A percentile compares a stretch with the other conserved stretches of the same genome.
These are phyloP conservation scores for Periophthalmodon schlosseri DNA, from an alignment of 2,113 vertebrate genomes.

Conservation along the genomic window DNA sequence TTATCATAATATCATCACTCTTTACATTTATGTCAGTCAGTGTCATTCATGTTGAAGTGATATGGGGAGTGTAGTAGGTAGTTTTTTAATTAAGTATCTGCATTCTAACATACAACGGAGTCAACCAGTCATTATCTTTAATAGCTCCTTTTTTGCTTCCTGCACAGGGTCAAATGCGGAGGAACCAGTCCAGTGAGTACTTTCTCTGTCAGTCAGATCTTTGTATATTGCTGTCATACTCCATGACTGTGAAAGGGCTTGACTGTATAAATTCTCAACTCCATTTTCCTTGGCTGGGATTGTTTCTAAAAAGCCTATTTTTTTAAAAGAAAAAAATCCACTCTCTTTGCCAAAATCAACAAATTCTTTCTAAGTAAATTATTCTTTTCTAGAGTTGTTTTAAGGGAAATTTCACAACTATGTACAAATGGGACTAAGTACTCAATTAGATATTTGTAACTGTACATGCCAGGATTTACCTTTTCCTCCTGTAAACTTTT, in stretches of 20 bases:
- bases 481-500: conserved; percentile 29
- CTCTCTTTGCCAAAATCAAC: conserved; percentile 64
- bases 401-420: conserved; percentile 37
- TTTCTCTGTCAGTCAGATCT: conserved; percentile 43
- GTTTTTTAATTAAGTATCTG: no score
- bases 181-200: conserved; percentile 95
- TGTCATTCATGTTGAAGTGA: neutral
- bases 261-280: conserved; percentile 40
- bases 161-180: conserved; percentile 89
- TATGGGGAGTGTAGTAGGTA: neutral
- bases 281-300: conserved; percentile 59
- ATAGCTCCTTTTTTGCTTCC: conserved; percentile 58
- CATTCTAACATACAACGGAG: neutral
- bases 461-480: conserved; percentile 60
- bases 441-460: conserved; percentile 67
- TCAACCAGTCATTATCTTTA: neutral
- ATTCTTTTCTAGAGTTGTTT: conserved; percentile 44
- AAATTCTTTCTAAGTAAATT: conserved; percentile 58
- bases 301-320: conserved; percentile 62
- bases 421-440: conserved; percentile 60
- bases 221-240: conserved; percentile 33
- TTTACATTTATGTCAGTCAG: neutral
- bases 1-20: no score
- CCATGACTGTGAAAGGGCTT: conserved; percentile 26
- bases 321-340: conserved; percentile 48